Evolutionary conservation across 2,113 vertebrate species (phyloP).

Genomic region (Coregonus clupeaformis): DNA sequence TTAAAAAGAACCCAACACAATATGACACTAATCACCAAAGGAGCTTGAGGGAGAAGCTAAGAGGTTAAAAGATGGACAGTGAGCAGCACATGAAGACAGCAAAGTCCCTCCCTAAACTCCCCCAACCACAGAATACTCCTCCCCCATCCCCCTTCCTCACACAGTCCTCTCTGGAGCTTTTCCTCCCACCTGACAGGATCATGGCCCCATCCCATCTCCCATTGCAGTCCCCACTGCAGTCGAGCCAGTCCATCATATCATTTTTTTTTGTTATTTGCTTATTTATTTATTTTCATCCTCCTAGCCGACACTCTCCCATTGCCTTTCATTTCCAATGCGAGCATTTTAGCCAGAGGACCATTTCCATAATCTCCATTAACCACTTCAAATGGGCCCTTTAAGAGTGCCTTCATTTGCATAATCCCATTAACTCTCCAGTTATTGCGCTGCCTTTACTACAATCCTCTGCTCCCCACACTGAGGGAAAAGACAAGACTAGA

Average conservation of each 20-base stretch:
- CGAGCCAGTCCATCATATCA: neutral
- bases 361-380: slow-evolving; percentile 81
- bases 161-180: slow-evolving; percentile 41
- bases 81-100: neutral
- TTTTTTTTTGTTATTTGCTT: slow-evolving; percentile 22
- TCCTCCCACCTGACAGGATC: neutral
- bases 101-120: slow-evolving; percentile 2
- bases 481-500: slow-evolving; percentile 14
- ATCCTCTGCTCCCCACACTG: slow-evolving; percentile 44
- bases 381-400: slow-evolving; percentile 74
- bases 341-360: slow-evolving; percentile 62
- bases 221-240: slow-evolving; percentile 1
- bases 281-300: slow-evolving; percentile 56
- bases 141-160: slow-evolving; percentile 22
- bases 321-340: slow-evolving; percentile 63
- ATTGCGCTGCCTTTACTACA: slow-evolving; percentile 58
- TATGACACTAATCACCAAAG: neutral
- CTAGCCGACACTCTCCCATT: slow-evolving; percentile 37
- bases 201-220: neutral
- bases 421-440: slow-evolving; percentile 76
- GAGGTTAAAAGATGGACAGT: neutral
- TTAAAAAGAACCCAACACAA: neutral
- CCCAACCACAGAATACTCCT: neutral
- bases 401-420: slow-evolving; percentile 74
- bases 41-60: neutral